These are phyloP conservation scores for Nomada lathburiana DNA, from an alignment of 2,888 invertebrate genomes.

Conservation along the genomic window DNA sequence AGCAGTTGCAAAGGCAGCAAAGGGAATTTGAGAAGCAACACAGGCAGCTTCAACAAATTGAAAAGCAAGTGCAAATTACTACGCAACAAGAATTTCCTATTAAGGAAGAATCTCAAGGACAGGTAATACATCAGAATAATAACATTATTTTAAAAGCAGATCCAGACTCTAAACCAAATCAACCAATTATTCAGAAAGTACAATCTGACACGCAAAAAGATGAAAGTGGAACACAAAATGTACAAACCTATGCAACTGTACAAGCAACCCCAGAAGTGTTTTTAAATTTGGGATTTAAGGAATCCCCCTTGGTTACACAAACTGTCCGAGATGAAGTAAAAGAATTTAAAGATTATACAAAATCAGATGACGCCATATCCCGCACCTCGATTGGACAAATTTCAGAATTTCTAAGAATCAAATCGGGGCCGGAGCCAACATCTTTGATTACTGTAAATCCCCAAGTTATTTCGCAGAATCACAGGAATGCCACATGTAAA, in stretches of 20 bases:
- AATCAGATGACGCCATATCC: constrained; percentile 79
- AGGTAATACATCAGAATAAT: constrained; percentile 79
- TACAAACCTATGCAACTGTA: constrained; percentile 79
- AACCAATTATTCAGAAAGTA: constrained; percentile 78
- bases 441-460: constrained; percentile 81
- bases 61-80: constrained; percentile 77
- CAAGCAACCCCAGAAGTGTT: constrained; percentile 82
- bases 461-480: constrained; percentile 79
- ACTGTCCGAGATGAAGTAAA: constrained; percentile 79
- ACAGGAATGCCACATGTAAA: constrained; percentile 76
- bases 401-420: constrained; percentile 81
- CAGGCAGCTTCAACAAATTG: constrained; percentile 79
- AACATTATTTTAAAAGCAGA: constrained; percentile 78
- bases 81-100: constrained; percentile 71
- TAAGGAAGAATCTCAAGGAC: constrained; percentile 72
- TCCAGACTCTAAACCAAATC: constrained; percentile 72
- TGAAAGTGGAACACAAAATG: constrained; percentile 73
- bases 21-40: constrained; percentile 75
- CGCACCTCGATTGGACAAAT: constrained; percentile 82
- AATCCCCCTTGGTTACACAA: constrained; percentile 74
- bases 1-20: constrained; percentile 73
- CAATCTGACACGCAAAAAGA: constrained; percentile 77
- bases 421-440: constrained; percentile 78
- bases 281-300: constrained; percentile 81
- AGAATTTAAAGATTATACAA: constrained; percentile 79